These are phyloP conservation scores for Fissipunctia ypsillon DNA, from an alignment of 2,888 invertebrate species.

Conservation along the genomic window DNA sequence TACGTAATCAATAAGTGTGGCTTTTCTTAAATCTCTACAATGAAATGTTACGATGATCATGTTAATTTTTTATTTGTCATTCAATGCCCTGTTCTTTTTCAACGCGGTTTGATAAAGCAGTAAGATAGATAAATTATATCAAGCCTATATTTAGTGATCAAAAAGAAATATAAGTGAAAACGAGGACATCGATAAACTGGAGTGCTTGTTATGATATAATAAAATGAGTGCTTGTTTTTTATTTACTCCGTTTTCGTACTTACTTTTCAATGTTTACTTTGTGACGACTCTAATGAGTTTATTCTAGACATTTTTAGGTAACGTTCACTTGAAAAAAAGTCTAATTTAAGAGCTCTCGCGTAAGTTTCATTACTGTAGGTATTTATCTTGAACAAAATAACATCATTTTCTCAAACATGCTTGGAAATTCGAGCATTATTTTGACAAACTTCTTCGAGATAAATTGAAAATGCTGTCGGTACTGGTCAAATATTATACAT, in stretches of 20 bases:
- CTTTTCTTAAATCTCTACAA: neutral
- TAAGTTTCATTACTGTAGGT: neutral
- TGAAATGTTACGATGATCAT: neutral
- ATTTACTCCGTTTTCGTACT: neutral
- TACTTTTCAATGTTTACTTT: neutral
- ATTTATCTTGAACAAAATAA: neutral
- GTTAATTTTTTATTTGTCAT: neutral
- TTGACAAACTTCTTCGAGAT: no score
- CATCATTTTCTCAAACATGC: no score
- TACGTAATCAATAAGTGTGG: neutral
- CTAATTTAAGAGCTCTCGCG: neutral
- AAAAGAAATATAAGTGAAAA: neutral
- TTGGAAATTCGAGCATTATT: no score
- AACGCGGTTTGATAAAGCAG: neutral
- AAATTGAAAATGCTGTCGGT: no score
- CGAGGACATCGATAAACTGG: constrained; percentile 5
- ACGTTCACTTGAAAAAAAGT: neutral
- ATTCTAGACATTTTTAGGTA: constrained; percentile 16
- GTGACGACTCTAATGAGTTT: constrained; percentile 6
- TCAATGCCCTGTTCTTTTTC: neutral
- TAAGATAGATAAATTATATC: neutral
- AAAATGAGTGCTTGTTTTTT: neutral
- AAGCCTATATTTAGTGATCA: neutral
- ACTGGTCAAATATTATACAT: no score
- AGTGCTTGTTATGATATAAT: neutral